A percentile compares a stretch with the other conserved stretches of the same genome.
Evolutionary conservation across 2,888 invertebrate genomes (phyloP).

Genomic region (Diaphora mendica): DNA sequence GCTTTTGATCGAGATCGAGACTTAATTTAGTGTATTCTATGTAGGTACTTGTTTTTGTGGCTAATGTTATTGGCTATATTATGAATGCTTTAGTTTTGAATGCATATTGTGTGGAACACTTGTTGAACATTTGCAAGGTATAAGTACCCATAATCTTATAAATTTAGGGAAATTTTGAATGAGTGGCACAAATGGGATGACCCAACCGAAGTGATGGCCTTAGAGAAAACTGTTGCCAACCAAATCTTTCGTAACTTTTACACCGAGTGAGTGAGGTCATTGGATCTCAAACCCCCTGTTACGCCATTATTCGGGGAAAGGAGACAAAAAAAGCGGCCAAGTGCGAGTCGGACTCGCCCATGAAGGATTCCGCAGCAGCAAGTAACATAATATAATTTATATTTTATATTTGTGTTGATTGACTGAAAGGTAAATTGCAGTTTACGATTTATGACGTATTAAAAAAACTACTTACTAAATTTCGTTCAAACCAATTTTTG

Average conservation of each 20-base stretch:
- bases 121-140: background rate
- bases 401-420: no score
- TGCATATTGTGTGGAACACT: background rate
- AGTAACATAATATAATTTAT: no score
- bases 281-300: no score
- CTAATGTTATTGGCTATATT: background rate
- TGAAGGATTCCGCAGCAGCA: no score
- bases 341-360: no score
- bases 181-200: background rate
- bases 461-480: no score
- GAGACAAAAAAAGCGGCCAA: no score
- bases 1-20: background rate
- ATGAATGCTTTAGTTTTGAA: background rate
- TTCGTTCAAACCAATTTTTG: no score
- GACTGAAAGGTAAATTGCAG: no score
- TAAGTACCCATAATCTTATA: background rate
- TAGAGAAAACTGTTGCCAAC: background rate
- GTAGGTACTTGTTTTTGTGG: background rate
- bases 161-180: background rate
- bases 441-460: no score
- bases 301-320: no score
- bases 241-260: background rate
- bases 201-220: background rate
- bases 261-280: background rate
- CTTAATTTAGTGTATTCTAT: background rate